A percentile compares a stretch with the other conserved stretches of the same genome.
phyloP scores from a whole-genome alignment of 2,113 vertebrate genomes.

The Symphodus melops region DNA sequence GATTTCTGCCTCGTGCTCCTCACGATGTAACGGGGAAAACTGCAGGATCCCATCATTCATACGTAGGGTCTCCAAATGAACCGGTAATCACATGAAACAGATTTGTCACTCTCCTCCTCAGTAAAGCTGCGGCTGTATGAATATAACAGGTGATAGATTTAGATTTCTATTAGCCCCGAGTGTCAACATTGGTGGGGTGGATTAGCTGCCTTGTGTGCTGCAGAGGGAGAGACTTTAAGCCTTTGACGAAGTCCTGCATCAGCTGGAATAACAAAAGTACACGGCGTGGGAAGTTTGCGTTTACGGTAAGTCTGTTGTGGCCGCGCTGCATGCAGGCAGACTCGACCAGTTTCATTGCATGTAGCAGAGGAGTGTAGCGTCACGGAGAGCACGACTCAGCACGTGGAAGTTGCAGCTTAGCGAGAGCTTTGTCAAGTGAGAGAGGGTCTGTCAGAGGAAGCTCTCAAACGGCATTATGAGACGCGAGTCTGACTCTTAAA shows the following conservation, averaged over 20 bases:
- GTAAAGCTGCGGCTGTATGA: constrained; percentile 25
- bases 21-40: constrained; percentile 3
- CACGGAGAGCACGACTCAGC: not conserved
- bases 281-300: constrained; percentile 11
- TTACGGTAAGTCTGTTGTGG: constrained; percentile 17
- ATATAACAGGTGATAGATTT: constrained; percentile 35
- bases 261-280: not conserved
- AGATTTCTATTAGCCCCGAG: constrained; percentile 26
- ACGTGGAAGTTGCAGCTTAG: not conserved
- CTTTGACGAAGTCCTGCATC: constrained; percentile 26
- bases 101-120: not conserved
- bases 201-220: constrained; percentile 32
- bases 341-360: not conserved
- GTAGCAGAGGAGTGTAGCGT: not conserved
- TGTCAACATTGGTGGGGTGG: constrained; percentile 27
- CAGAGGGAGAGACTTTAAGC: constrained; percentile 10
- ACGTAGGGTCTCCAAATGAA: constrained; percentile 10
- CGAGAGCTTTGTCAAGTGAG: not conserved
- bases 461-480: not conserved
- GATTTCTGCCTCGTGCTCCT: constrained; percentile 13
- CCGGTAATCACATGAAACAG: not conserved
- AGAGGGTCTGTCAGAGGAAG: not conserved
- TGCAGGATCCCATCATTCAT: constrained; percentile 13
- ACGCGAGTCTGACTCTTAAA: not conserved
- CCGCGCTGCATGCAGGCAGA: not conserved